Conservation (phyloP, 2,888 invertebrate genomes). For the Galerucella nymphaeae region DNA sequence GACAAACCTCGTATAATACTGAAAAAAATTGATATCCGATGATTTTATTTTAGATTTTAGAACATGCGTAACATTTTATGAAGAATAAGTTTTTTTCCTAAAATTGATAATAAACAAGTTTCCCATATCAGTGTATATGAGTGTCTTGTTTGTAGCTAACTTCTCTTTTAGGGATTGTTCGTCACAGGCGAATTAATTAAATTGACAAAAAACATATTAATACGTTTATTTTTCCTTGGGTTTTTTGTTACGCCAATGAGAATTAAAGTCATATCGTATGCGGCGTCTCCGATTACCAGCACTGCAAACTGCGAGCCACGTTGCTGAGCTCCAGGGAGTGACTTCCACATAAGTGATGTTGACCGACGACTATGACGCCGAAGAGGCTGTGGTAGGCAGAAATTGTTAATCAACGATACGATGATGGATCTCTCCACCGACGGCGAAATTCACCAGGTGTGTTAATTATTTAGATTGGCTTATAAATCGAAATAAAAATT, state of each 20-base stretch:
- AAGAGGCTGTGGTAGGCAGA: conserved; percentile 7
- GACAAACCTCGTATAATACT: no score
- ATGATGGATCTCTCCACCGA: neutral
- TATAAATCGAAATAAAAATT: neutral
- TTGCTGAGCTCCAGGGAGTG: conserved; percentile 20
- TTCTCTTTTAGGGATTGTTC: no score
- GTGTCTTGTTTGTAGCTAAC: no score
- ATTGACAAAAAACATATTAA: no score
- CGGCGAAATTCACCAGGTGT: conserved; percentile 7
- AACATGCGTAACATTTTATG: no score
- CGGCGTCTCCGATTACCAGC: neutral
- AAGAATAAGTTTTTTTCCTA: no score
- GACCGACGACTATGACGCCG: neutral
- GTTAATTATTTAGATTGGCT: neutral
- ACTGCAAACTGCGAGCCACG: neutral
- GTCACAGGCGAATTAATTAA: no score
- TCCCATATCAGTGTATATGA: no score
- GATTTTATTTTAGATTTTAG: no score
- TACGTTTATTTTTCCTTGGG: neutral
- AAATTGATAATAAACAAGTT: no score
- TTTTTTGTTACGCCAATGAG: neutral
- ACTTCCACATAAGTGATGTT: conserved; percentile 16
- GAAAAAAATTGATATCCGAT: no score
- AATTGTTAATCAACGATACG: neutral
- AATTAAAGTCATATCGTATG: neutral